Conservation (phyloP, 2,888 invertebrate genomes). For the Loripinus fragilis region DNA sequence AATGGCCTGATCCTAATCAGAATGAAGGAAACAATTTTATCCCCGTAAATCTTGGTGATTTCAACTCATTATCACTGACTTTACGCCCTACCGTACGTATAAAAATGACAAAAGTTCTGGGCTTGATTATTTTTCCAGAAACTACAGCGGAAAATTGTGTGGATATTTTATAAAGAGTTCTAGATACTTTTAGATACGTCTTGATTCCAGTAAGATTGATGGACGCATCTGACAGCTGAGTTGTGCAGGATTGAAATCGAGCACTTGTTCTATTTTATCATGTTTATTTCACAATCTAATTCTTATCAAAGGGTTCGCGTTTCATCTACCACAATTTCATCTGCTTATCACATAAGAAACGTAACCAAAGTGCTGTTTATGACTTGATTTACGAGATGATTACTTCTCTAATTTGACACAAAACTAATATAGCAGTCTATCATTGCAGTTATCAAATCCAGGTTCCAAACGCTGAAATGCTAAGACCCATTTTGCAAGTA, state of each 20-base stretch:
- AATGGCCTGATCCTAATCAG: slow-evolving; percentile 52
- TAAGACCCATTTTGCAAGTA: no score
- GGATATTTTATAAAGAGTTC: slow-evolving; percentile 29
- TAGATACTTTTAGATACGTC: slow-evolving; percentile 58
- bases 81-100: slow-evolving; percentile 55
- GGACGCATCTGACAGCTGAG: slow-evolving; percentile 59
- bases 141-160: slow-evolving; percentile 15
- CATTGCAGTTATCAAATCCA: neutral
- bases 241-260: slow-evolving; percentile 49
- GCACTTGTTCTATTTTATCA: slow-evolving; percentile 64
- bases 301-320: slow-evolving; percentile 39
- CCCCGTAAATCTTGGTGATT: slow-evolving; percentile 58
- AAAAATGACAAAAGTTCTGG: slow-evolving; percentile 45
- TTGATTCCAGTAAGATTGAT: slow-evolving; percentile 51
- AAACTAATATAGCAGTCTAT: slow-evolving; percentile 23
- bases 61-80: slow-evolving; percentile 49
- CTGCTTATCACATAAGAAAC: slow-evolving; percentile 42
- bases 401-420: slow-evolving; percentile 17
- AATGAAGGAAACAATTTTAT: slow-evolving; percentile 53
- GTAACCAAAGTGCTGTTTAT: slow-evolving; percentile 34
- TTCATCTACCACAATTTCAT: slow-evolving; percentile 54
- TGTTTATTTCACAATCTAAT: slow-evolving; percentile 54
- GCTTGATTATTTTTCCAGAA: slow-evolving; percentile 58
- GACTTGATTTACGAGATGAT: slow-evolving; percentile 36
- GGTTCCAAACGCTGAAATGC: neutral